Evolutionary conservation across 2,113 vertebrate genomes (phyloP), one percentile per base, ranked within the genome.

Genomic region (Cavia porcellus): DNA sequence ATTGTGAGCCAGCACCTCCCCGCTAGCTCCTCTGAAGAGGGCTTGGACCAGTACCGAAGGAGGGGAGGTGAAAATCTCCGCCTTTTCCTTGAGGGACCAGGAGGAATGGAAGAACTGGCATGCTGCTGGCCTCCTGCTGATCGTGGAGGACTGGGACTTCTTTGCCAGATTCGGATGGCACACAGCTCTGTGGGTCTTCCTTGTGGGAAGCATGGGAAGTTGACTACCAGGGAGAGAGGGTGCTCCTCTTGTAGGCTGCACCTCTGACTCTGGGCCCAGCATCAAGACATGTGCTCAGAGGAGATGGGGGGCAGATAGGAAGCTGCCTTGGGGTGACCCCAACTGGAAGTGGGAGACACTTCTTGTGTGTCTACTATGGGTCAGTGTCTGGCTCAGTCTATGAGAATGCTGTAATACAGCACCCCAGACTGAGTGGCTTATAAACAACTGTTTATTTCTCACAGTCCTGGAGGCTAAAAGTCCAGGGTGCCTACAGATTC

Each of bases 11-110:
- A 15, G 5, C 79, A 8, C 74, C 70, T 90, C n/a, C 57, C 10
- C 42, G 94, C 68, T 62, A 77, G 90, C n/a, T 35, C 57, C 81
- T 93, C 68, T 45, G 86, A 90, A 90, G 59, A 30, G n/a, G 12
- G 64, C 32, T n/a, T 64, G 52, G 25, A 20, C 32, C 30, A 11
- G 94, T 92, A 81, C 82, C 81, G 66, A 50, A 52, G 52, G 32
- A 72, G 7, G 28, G 13, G 45, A 92, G 82, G 77, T 70, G 32
- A 94, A 92, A 93, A 74, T 89, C 38, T 83, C 28, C 32, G 17
- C 32, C 57, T 20, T 52, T 62, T 42, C 38, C 61, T 66, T 19
- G 32, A 74, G 55, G 61, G 47, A 61, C 35, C 42, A n/a, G 74
- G 55, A 62, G 85, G 42, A 86, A 62, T 0, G 7, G 30, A 28